Evolutionary conservation across 1,140 invertebrate species (phyloP), one percentile per base, ranked within the genome.

Genomic region (Tetraneura akinire): DNA sequence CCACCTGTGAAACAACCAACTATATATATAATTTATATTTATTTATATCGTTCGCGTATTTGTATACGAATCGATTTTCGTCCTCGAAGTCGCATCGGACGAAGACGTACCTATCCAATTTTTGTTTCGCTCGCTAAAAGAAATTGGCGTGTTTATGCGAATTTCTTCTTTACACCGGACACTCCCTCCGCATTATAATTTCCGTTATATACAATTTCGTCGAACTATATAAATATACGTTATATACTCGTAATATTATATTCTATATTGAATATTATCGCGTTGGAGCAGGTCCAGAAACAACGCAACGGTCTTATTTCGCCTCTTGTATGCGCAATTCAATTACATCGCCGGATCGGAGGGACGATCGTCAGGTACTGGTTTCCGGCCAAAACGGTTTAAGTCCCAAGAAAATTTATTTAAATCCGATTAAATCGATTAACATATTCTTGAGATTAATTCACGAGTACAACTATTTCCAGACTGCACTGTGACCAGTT

Each of bases 101-200:
- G 68, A 13, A 68, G 29, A 68, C n/a, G n/a, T 68, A 13, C 42
- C 6, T 37, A 8, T 4, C 32, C 37, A 6, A 18, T 68, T 32
- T 68, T 47, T 68, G 8, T 68, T 68, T 16, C 23, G 47, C 37
- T 23, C n/a, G 11, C n/a, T 37, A 37, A 37, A 37, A 37, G 21
- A 76, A 57, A 57, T 57, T 76, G 49, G 71, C 71, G 55, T 57
- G 71, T 53, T 57, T n/a, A n/a, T n/a, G 6, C 16, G 71, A 76
- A 57, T 55, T 76, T 42, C 51, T 42, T 76, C 71, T 42, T 76
- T 76, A 55, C 53, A 57, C 32, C 71, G 49, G 51, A 42, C 71
- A 57, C 11, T 76, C 32, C 29, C 23, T n/a, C 11, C n/a, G 14
- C 57, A 76, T 57, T 57, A n/a, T n/a, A n/a, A 57, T 76, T 57